phyloP scores from a whole-genome alignment of 2,113 vertebrate genomes.

The Actinemys pallida region DNA sequence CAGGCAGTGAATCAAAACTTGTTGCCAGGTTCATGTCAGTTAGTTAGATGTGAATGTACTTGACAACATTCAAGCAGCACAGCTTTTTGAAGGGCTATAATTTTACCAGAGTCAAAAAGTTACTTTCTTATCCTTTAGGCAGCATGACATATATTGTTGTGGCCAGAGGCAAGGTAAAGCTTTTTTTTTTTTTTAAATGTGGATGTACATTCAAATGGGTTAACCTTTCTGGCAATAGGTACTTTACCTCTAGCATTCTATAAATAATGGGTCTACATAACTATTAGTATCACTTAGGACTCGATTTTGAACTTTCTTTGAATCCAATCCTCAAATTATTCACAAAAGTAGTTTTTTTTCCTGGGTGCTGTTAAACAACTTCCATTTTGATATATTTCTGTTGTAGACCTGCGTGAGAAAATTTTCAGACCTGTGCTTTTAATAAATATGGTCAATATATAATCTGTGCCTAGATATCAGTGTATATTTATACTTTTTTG shows the following conservation, averaged over 20 bases:
- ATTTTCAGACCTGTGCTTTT: neutral
- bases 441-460: neutral
- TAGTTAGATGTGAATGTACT: neutral
- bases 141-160: neutral
- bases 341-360: neutral
- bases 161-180: neutral
- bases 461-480: fast-evolving
- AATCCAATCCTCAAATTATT: neutral
- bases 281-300: neutral
- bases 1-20: neutral
- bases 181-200: neutral
- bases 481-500: too few species aligned
- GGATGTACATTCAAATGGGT: neutral
- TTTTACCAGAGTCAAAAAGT: neutral
- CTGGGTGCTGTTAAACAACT: neutral
- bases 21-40: neutral
- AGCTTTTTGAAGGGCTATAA: neutral
- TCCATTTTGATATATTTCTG: fast-evolving
- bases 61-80: neutral
- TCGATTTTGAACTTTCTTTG: neutral
- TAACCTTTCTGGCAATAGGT: neutral
- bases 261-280: neutral
- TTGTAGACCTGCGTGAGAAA: neutral
- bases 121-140: neutral
- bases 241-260: neutral